Conservation (phyloP, 2,797 vertebrate species). For the Alcedo atthis region DNA sequence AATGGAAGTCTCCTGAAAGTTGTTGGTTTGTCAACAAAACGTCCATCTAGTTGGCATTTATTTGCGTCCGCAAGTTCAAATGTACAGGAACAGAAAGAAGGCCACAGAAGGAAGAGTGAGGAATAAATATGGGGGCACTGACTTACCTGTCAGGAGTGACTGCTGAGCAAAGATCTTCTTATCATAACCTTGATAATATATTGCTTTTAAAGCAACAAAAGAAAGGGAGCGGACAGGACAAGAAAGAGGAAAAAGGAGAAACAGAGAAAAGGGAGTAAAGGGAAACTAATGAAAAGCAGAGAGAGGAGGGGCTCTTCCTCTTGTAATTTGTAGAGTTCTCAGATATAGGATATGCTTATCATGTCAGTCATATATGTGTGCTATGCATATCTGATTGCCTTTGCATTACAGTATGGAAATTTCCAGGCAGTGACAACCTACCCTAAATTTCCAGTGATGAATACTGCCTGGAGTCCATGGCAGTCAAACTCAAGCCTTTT, state of each 20-base stretch:
- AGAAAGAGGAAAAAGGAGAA: slow-evolving; percentile 45
- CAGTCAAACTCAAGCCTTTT: not conserved
- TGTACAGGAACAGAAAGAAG: not conserved
- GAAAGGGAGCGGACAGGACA: slow-evolving; percentile 68
- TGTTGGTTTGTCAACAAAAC: not conserved
- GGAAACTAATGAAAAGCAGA: slow-evolving; percentile 53
- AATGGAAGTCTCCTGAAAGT: slow-evolving; percentile 22
- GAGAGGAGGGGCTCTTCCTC: slow-evolving; percentile 47
- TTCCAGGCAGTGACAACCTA: not conserved
- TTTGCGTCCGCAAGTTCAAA: not conserved
- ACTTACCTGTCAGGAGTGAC: slow-evolving; percentile 58
- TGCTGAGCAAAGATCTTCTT: slow-evolving; percentile 50
- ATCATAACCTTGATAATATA: slow-evolving; percentile 47
- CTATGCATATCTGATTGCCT: not conserved
- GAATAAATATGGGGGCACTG: not conserved
- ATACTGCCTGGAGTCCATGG: not conserved
- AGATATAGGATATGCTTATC: not conserved
- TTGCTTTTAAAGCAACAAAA: slow-evolving; percentile 60
- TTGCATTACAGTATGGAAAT: not conserved
- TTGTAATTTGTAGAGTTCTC: not conserved
- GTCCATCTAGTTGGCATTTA: not conserved
- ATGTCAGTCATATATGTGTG: not conserved
- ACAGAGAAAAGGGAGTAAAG: slow-evolving; percentile 52
- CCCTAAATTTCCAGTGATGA: not conserved
- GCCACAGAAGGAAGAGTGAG: not conserved